A percentile compares a stretch with the other conserved stretches of the same genome.
Conservation (phyloP, 53 echinoderm and acorn worm species). For the Crossaster papposus region DNA sequence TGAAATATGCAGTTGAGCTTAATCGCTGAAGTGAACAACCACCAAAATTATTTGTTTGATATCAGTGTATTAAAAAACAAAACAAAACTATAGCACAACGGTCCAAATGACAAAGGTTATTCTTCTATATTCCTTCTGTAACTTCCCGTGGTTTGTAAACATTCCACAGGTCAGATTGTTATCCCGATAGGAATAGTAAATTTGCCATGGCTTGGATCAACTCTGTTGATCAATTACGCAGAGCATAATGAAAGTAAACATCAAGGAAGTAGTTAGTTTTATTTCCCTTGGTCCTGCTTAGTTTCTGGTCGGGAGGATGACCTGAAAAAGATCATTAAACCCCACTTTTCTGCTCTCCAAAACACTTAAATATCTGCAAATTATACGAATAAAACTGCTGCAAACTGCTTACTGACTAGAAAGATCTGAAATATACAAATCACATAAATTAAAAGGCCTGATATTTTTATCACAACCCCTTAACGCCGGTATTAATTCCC, state of each 20-base stretch:
- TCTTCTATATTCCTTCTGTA: not conserved
- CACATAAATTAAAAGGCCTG: too few relatives aligned
- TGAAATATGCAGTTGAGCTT: constrained; percentile 41
- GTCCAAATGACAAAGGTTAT: constrained; percentile 1
- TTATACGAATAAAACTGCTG: too few relatives aligned
- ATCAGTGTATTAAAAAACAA: not conserved
- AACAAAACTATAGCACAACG: not conserved
- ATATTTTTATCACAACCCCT: too few relatives aligned
- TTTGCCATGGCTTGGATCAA: not conserved
- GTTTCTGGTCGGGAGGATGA: not conserved
- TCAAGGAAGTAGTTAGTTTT: not conserved
- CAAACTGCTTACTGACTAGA: too few relatives aligned
- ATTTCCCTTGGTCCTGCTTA: not conserved
- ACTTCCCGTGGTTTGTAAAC: not conserved
- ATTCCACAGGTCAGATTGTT: not conserved
- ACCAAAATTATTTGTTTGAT: not conserved
- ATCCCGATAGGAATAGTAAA: not conserved
- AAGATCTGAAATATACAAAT: too few relatives aligned
- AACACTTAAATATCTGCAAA: too few relatives aligned
- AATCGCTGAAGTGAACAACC: not conserved
- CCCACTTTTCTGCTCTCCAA: too few relatives aligned
- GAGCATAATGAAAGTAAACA: not conserved
- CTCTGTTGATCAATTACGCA: not conserved
- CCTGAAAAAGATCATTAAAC: not conserved
- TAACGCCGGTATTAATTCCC: too few relatives aligned